Base-by-base conservation (phyloP, 2,113 vertebrate genomes). In the Psammodynastes pulverulentus region DNA sequence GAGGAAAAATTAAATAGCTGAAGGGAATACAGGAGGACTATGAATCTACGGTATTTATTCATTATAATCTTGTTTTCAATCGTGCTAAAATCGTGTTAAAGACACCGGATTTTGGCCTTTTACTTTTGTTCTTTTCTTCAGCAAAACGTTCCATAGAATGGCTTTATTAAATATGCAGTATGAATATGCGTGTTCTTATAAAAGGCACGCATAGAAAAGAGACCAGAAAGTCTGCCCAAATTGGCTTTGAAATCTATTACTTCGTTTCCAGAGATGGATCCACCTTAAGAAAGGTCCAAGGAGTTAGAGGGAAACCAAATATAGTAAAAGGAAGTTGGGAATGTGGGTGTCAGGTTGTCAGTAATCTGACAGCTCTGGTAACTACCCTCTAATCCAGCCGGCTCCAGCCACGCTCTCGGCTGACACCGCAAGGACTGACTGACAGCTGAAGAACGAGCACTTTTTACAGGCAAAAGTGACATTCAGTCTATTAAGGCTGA, bases 401-500 rank as follows among this genome's bases (percentile, higher is more conserved):
- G 98, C 98, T 99, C 97, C 98, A 99, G 99, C 98, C 98, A 98
- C 93, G 98, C 98, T 99, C 98, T 97, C 95, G 88, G 98, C 98
- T 99, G 99, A 99, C 99, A 99, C 98, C 45, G 93, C 97, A 96
- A 98, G 98, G 98, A 98, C 98, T 99, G 99, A 99, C 98, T 99
- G 99, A 99, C 99, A 99, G 99, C 98, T 99, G 98, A 99, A 98
- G 98, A 98, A 98, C 98, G 94, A 98, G 98, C 98, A 98, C 98
- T 98, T 98, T 98, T 98, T 98, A 98, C 98, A 98, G 98, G 98
- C 98, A 98, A 97, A 98, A 99, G 98, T 99, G 98, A 99, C 99
- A 99, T 99, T 97, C 98, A 98, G 98, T 99, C 99, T 99, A 99
- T 99, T 99, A 99, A 99, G 98, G 98, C 98, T 99, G 99, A 99